These are phyloP conservation scores for Odontothrips loti DNA, from an alignment of 2,888 invertebrate genomes.

Conservation along the genomic window DNA sequence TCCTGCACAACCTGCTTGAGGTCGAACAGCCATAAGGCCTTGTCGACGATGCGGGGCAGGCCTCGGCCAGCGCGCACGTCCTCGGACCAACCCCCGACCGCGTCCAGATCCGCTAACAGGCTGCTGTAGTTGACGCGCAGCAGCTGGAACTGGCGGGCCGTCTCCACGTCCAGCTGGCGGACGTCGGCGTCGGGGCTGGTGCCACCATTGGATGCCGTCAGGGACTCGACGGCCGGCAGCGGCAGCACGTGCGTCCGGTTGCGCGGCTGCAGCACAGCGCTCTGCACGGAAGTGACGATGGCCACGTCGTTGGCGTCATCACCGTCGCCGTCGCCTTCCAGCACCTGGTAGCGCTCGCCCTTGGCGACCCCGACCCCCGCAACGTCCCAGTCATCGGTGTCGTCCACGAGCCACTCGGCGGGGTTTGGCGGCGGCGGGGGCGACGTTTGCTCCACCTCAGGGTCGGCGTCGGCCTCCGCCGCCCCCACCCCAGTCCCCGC, in stretches of 20 bases:
- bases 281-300: constrained; percentile 33
- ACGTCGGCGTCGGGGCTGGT: constrained; percentile 23
- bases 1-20: constrained; percentile 79
- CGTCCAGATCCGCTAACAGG: constrained; percentile 40
- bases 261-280: constrained; percentile 50
- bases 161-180: constrained; percentile 39
- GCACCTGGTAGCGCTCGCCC: constrained; percentile 7
- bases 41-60: constrained; percentile 74
- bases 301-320: not conserved
- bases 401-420: not conserved
- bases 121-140: constrained; percentile 43
- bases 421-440: not conserved
- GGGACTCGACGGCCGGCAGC: constrained; percentile 40
- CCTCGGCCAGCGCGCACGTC: constrained; percentile 46
- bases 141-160: constrained; percentile 40
- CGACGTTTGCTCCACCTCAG: not conserved
- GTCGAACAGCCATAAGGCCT: constrained; percentile 75
- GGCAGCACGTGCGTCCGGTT: constrained; percentile 52
- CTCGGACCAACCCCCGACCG: constrained; percentile 36
- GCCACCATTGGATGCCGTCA: not conserved
- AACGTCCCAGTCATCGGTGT: constrained; percentile 3
- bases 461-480: not conserved
- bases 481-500: not conserved
- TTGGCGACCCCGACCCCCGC: not conserved
- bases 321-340: not conserved